Conservation (phyloP, 2,888 invertebrate genomes). For the Euclidia mi region DNA sequence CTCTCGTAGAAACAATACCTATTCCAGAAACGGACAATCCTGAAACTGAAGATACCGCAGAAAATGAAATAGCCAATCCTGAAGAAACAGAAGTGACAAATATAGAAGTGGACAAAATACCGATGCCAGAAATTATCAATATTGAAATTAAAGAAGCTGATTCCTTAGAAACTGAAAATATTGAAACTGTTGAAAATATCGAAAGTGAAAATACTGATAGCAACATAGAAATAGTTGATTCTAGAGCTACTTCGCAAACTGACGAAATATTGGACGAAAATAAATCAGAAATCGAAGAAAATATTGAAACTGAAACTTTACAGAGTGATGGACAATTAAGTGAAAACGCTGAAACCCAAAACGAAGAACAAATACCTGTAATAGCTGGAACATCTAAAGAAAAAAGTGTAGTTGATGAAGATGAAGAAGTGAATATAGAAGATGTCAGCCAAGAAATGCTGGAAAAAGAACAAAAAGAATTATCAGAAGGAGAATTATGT, state of each 20-base stretch:
- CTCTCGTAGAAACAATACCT: too few relatives aligned
- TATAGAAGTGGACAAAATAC: conserved; percentile 1
- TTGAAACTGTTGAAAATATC: conserved; percentile 7
- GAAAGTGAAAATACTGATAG: not conserved
- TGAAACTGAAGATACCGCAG: too few relatives aligned
- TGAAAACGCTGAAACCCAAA: not conserved
- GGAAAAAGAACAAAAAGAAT: conserved; percentile 33
- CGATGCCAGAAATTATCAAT: conserved; percentile 3
- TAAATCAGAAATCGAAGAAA: conserved; percentile 11
- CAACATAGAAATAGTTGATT: not conserved
- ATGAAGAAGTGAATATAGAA: conserved; percentile 10
- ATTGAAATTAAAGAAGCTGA: not conserved
- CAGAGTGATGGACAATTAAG: not conserved
- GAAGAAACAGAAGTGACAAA: not conserved
- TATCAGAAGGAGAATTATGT: conserved; percentile 79
- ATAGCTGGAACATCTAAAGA: too few relatives aligned
- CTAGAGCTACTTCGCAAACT: not conserved
- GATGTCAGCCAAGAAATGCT: not conserved
- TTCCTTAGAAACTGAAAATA: conserved; percentile 6
- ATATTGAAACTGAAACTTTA: conserved; percentile 5
- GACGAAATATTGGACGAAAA: conserved; percentile 16
- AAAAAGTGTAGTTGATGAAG: conserved; percentile 11
- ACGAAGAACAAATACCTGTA: too few relatives aligned
- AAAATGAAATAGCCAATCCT: not conserved
- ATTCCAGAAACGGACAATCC: too few relatives aligned